Base-by-base conservation (phyloP, 2,797 vertebrate genomes). In the Siniperca undulata region DNA sequence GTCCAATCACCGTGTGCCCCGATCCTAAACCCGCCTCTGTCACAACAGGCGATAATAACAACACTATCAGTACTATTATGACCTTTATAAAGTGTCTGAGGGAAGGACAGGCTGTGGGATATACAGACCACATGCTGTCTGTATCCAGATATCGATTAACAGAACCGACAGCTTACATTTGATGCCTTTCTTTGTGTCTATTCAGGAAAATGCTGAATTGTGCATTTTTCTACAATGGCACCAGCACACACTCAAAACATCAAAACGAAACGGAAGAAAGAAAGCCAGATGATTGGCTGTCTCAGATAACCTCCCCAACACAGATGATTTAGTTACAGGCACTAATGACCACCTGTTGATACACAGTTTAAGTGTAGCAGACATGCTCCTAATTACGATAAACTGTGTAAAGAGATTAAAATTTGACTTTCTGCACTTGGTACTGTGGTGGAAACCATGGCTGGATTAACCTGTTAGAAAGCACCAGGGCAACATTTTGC, bases 21-120 rank as follows among this genome's bases (percentile, higher is more conserved):
- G 83, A 89, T 70, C 85, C 78, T 90, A 91, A 71, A 79, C 94
- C 93, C 93, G 90, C 94, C 94, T 70, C 88, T 65, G 76, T 89
- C 89, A 94, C 90, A 94, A 92, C 89, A 90, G 87, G 90, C 91
- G 83, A 91, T 94, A 92, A 94, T 88, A 94, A 91, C 90, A 93
- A 90, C 84, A 94, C 85, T 80, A 79, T 83, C 81, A 88, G 73
- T 78, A 82, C 78, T 87, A 88, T 90, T 44, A 80, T 93, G 92
- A 95, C 93, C 93, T 95, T 94, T 93, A 90, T 74, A 80, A 85
- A 92, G 85, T 87, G 82, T 81, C 5, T 67, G 55, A 38, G 65
- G 59, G 80, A 92, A 92, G 89, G 89, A 89, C 92, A 53, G 56
- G 19, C 38, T 4, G 67, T 7, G 42, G 72, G 52, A 56, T 12